Base-by-base conservation (phyloP, 2,888 invertebrate genomes). In the Hydroisotoma schaefferi region DNA sequence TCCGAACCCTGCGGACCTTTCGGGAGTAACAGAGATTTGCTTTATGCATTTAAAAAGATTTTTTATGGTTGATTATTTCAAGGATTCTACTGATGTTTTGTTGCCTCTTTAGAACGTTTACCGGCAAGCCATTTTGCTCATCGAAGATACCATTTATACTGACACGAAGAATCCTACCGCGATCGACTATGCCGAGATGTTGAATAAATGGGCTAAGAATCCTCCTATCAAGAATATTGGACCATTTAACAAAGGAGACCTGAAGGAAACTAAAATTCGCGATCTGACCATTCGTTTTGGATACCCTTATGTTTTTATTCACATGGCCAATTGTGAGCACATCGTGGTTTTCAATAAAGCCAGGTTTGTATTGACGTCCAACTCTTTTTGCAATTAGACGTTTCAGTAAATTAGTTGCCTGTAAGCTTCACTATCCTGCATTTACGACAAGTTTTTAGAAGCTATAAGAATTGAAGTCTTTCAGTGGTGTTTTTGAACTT, bases 311-410 rank as follows among this genome's bases (percentile, higher is more conserved):
- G 82, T 97, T 0, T 97, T 90, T 79, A 82, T 88, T 63, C 97
- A 97, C 79, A 90, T 92, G 76, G 94, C 61, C 22, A 60, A 85
- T 74, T 97, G 95, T 78, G 94, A 97, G 77, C 97, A 97, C 77
- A 76, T 94, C 2, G 81, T 95, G 73, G 81, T 86, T 1, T 86
- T 95, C 76, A 86, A 87, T 0, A 88, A 90, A 75, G 80, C 88
- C 1, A 85, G 82, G 81, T 78, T 67, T 53, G 44, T 25, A 44
- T 28, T 5, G 18, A 6, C 20, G 6, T 33, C 8, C 6, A 6
- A 33, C 33, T 10, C 33, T 15, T 15, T 33, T n/a, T n/a, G n/a
- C n/a, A n/a, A n/a, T n/a, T n/a, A n/a, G n/a, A n/a, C n/a, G n/a
- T n/a, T n/a, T n/a, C n/a, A n/a, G n/a, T n/a, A n/a, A n/a, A n/a